These are phyloP conservation scores for Mesocentrotus franciscanus DNA, from an alignment of 53 echinoderm and acorn worm genomes.

Conservation along the genomic window DNA sequence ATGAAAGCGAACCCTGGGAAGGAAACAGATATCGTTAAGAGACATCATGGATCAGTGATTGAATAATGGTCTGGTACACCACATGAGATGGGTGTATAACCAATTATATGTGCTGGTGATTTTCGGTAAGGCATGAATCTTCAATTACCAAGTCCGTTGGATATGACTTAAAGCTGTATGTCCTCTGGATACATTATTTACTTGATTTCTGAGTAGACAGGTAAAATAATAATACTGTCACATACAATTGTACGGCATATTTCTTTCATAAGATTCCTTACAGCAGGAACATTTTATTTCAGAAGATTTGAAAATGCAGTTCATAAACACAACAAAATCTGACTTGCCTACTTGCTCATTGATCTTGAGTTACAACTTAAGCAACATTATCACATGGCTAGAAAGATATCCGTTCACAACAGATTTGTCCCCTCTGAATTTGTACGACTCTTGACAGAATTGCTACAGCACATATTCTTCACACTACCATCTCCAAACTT, in stretches of 20 bases:
- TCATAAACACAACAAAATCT: neutral
- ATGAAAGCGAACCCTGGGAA: conserved; percentile 55
- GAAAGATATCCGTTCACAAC: too few relatives aligned
- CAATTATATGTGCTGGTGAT: too few relatives aligned
- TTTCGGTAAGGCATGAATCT: too few relatives aligned
- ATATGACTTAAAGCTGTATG: neutral
- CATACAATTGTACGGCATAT: neutral
- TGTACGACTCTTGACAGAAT: too few relatives aligned
- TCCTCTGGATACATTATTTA: neutral
- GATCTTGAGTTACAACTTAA: too few relatives aligned
- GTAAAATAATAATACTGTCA: neutral
- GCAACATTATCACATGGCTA: too few relatives aligned
- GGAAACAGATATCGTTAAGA: neutral
- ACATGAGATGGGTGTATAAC: too few relatives aligned
- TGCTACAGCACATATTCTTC: neutral
- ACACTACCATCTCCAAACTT: neutral
- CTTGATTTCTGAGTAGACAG: too few relatives aligned
- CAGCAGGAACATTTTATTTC: neutral
- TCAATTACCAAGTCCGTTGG: neutral
- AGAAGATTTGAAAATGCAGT: neutral
- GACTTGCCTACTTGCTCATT: neutral
- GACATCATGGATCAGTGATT: neutral
- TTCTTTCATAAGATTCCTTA: neutral
- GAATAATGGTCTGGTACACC: neutral
- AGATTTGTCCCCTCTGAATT: too few relatives aligned